A percentile compares a stretch with the other conserved stretches of the same genome.
phyloP scores from a whole-genome alignment of 2,113 vertebrate genomes.

The Ciconia maguari region DNA sequence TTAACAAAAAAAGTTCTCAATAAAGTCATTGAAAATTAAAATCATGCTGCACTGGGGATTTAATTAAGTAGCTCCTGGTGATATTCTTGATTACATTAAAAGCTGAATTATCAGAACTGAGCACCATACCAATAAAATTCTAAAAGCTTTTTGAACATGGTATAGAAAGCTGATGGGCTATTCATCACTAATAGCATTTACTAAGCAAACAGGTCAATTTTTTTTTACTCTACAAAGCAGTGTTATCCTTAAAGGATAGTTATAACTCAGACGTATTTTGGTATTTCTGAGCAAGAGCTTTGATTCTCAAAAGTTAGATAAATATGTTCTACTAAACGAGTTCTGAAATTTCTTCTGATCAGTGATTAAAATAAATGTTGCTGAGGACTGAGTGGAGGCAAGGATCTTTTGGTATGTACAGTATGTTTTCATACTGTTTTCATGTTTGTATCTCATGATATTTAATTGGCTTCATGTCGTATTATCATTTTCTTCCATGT shows the following conservation, averaged over 20 bases:
- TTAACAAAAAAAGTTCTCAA: slow-evolving; percentile 73
- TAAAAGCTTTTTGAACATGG: not conserved
- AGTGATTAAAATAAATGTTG: not conserved
- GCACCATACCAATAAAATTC: not conserved
- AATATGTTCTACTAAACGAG: not conserved
- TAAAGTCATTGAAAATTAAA: slow-evolving; percentile 76
- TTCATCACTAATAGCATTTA: slow-evolving; percentile 36
- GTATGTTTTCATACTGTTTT: not conserved
- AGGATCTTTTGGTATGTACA: not conserved
- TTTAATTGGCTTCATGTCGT: not conserved
- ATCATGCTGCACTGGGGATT: slow-evolving; percentile 58
- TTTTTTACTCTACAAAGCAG: not conserved
- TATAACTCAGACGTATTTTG: slow-evolving; percentile 4
- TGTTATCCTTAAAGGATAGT: slow-evolving; percentile 45
- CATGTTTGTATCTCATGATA: not conserved
- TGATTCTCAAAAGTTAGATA: slow-evolving; percentile 39
- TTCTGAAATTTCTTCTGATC: slow-evolving; percentile 7
- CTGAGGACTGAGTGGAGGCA: not conserved
- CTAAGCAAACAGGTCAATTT: slow-evolving; percentile 28
- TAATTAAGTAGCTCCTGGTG: slow-evolving; percentile 62
- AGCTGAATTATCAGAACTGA: slow-evolving; percentile 37
- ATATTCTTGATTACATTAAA: slow-evolving; percentile 46
- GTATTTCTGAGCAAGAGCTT: slow-evolving; percentile 24
- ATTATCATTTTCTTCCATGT: not conserved
- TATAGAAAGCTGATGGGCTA: slow-evolving; percentile 22